Evolutionary conservation across 2,888 invertebrate species (phyloP).

Genomic region (Acrobeloides nanus): DNA sequence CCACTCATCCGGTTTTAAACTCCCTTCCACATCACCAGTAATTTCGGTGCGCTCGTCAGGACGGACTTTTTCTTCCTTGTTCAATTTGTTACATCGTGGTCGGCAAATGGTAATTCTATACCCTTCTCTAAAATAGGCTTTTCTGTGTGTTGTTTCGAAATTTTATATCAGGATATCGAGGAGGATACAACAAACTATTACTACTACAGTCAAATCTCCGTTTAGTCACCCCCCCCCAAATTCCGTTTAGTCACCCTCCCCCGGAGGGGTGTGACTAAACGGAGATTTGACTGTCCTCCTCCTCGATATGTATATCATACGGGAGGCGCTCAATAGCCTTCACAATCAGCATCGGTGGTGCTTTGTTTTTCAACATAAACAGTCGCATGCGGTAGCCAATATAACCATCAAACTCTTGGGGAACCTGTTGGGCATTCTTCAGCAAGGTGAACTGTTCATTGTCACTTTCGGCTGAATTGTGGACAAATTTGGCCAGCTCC

Average conservation of each 20-base stretch:
- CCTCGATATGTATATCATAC: too few species aligned
- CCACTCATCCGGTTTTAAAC: constrained; percentile 19
- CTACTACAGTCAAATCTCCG: too few species aligned
- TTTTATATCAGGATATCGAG: neutral
- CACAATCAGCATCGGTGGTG: constrained; percentile 50
- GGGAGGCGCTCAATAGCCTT: constrained; percentile 49
- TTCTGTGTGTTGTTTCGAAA: neutral
- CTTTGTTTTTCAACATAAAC: constrained; percentile 49
- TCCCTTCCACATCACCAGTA: constrained; percentile 7
- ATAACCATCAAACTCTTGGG: constrained; percentile 45
- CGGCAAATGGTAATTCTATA: constrained; percentile 52
- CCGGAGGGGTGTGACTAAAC: too few species aligned
- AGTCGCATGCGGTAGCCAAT: constrained; percentile 47
- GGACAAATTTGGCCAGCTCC: neutral
- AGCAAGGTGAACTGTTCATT: constrained; percentile 25
- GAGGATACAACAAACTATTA: too few species aligned
- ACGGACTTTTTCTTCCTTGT: constrained; percentile 16
- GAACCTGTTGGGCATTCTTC: constrained; percentile 42
- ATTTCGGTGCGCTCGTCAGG: constrained; percentile 17
- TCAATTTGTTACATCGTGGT: constrained; percentile 37
- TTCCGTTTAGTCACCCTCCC: too few species aligned
- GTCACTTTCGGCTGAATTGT: too few species aligned
- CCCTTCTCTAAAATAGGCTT: constrained; percentile 38
- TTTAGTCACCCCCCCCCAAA: too few species aligned
- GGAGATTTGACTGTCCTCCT: too few species aligned